Base-by-base conservation (phyloP, 2,888 invertebrate species). In the Tetropium fuscum region DNA sequence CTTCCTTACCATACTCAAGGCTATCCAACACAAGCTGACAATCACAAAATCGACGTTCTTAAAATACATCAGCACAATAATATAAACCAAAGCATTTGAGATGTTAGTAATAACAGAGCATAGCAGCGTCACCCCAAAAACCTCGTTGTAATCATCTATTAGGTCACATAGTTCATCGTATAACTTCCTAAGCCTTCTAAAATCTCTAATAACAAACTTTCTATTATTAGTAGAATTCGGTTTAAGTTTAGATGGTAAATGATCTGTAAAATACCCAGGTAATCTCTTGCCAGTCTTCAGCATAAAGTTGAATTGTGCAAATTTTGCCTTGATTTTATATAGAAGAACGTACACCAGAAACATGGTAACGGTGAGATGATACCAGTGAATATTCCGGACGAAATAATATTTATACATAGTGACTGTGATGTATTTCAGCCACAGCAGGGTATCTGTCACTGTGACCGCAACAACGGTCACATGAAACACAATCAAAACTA, bases 71-170 rank as follows among this genome's bases (percentile, higher is more conserved):
- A 48, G 15, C 1, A 22, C 34, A 10, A 48, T 11, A 1, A 16
- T 44, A 36, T 36, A 44, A 25, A 22, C 27, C 10, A 44, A 6
- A 8, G 16, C 25, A 38, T 48, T 34, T 7, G 8, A 13, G n/a
- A 38, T 48, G 15, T 19, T 38, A 16, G 18, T 22, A 13, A 48
- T 15, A 1, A 36, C 48, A n/a, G 22, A 18, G n/a, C 53, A 41
- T 7, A 59, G 10, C 2, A 59, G 7, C 8, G 34, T 34, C 10
- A 41, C 6, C 1, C 59, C 59, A 22, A 59, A 59, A 2, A 59
- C 10, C 2, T 16, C 6, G 13, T 54, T 59, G 18, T 20, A 59
- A 44, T 34, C 25, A 10, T 54, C 51, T 7, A 59, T 48, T 18
- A 59, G 8, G 6, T 54, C 53, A 13, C 47, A 59, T 3, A 59